Conservation (phyloP, 92 coral and sea anemone species). For the Palythoa heliodiscus region DNA sequence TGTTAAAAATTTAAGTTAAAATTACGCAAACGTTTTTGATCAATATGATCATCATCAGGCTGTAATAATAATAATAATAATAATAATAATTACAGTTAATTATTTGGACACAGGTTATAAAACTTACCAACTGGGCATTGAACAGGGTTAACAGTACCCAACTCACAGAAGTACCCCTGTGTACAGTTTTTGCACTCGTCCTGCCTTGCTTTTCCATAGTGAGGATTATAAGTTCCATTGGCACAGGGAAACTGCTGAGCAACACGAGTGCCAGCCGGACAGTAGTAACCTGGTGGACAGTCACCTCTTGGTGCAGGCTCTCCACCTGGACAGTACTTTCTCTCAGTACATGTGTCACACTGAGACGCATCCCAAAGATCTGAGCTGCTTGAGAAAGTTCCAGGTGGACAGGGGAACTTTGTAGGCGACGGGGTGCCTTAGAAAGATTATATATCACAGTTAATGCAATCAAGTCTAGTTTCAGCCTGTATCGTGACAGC, state of each 20-base stretch:
- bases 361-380: constrained; percentile 92
- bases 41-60: too few relatives aligned
- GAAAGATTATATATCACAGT: neutral
- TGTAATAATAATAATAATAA: too few relatives aligned
- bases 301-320: constrained; percentile 86
- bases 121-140: constrained; percentile 92
- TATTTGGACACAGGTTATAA: neutral
- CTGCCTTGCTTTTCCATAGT: constrained; percentile 69
- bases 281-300: constrained; percentile 95
- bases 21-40: too few relatives aligned
- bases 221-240: constrained; percentile 91
- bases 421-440: constrained; percentile 96
- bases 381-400: constrained; percentile 86
- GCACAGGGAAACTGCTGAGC: constrained; percentile 95
- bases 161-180: constrained; percentile 96
- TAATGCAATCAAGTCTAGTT: too few relatives aligned
- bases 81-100: too few relatives aligned
- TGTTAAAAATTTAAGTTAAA: too few relatives aligned
- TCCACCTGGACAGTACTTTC: constrained; percentile 98
- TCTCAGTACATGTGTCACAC: constrained; percentile 83
- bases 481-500: too few relatives aligned
- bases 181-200: constrained; percentile 84
- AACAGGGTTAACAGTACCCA: constrained; percentile 88
- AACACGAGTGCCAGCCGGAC: constrained; percentile 87
- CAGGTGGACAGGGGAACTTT: constrained; percentile 97